phyloP scores from a whole-genome alignment of 2,113 vertebrate species.

The Euleptes europaea region DNA sequence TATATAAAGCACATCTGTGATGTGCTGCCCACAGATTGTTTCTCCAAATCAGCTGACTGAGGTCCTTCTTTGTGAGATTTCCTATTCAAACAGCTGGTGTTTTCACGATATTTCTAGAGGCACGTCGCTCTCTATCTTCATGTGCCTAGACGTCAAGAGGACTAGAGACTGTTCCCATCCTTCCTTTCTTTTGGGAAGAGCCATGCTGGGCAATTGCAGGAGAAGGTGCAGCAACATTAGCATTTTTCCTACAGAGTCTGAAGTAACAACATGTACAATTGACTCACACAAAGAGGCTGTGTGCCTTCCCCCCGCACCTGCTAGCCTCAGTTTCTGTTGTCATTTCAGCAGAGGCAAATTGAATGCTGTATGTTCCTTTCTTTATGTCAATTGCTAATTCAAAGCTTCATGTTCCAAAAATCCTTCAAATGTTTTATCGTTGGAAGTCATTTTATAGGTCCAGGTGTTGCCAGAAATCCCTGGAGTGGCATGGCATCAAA shows the following conservation, averaged over 20 bases:
- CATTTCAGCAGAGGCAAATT: not conserved
- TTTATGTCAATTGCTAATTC: not conserved
- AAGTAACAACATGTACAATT: not conserved
- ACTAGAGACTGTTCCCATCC: not conserved
- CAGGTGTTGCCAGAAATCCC: conserved; percentile 12
- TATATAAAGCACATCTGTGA: conserved; percentile 39
- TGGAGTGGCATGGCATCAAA: conserved; percentile 3
- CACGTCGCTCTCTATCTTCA: conserved; percentile 45
- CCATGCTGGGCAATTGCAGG: not conserved
- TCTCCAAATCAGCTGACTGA: conserved; percentile 46
- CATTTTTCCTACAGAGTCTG: not conserved
- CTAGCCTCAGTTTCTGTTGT: not conserved
- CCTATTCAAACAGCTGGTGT: conserved; percentile 56
- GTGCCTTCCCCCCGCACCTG: not conserved
- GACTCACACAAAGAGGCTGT: not conserved
- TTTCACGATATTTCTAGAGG: conserved; percentile 52
- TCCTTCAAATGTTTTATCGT: not conserved
- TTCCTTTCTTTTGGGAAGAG: conserved; percentile 18
- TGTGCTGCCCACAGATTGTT: conserved; percentile 30
- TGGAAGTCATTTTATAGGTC: conserved; percentile 23
- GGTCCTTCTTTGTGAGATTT: conserved; percentile 45
- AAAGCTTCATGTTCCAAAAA: not conserved
- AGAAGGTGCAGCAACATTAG: conserved; percentile 13
- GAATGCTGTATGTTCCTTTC: not conserved
- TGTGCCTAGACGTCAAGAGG: not conserved